Conservation (phyloP, 2,113 vertebrate species). For the Calidris pygmaea region DNA sequence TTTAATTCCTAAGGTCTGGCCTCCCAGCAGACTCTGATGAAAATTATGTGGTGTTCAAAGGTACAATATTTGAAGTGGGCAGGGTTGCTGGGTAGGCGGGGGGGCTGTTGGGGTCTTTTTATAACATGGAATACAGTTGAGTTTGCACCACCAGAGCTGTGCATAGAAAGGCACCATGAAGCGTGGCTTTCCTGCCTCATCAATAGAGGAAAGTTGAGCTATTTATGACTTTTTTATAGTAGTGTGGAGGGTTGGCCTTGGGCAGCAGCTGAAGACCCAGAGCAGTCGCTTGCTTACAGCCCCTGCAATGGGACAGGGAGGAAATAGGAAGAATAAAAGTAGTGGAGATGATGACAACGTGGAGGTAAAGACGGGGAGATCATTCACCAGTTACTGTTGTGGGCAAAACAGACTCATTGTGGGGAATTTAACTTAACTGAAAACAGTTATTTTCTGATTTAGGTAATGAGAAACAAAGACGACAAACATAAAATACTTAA, state of each 20-base stretch:
- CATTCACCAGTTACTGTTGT: not conserved
- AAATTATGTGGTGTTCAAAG: not conserved
- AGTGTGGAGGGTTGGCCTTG: not conserved
- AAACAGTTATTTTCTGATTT: not conserved
- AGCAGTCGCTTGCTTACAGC: not conserved
- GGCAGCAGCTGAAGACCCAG: not conserved
- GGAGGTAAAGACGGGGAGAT: not conserved
- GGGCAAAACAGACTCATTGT: not conserved
- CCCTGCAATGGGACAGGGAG: not conserved
- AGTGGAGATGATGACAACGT: not conserved
- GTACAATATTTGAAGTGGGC: not conserved
- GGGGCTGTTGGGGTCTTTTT: not conserved
- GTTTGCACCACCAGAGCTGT: not conserved
- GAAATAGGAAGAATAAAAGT: not conserved
- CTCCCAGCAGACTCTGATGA: not conserved
- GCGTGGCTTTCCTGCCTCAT: not conserved
- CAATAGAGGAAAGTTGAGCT: not conserved
- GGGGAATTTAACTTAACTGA: not conserved
- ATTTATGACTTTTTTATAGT: not conserved
- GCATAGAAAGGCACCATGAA: not conserved
- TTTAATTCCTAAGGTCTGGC: not conserved
- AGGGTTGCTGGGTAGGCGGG: rapidly evolving
- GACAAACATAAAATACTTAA: not conserved
- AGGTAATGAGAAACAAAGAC: not conserved
- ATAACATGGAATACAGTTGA: rapidly evolving